These are phyloP conservation scores for Chymomyza procnemis DNA, from an alignment of 2,888 invertebrate species.

Conservation along the genomic window DNA sequence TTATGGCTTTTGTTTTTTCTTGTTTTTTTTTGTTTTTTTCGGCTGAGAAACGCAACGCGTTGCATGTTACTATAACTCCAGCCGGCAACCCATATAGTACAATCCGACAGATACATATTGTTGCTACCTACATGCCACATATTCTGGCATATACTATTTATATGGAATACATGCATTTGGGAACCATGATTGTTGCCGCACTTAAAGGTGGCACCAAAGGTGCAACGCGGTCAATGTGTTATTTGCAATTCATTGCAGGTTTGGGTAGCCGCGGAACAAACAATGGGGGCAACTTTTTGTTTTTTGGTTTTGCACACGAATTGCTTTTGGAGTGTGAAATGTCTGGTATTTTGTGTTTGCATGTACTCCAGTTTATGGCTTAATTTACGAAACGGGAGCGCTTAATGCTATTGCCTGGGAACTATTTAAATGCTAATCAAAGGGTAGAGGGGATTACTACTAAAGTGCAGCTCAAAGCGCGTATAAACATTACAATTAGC, in stretches of 20 bases:
- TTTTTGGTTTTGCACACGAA: background rate
- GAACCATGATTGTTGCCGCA: background rate
- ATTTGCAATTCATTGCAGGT: constrained; percentile 66
- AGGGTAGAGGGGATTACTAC: constrained; percentile 22
- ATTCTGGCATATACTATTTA: constrained; percentile 53
- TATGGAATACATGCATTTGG: background rate
- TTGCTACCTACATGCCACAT: constrained; percentile 31
- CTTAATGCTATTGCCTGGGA: constrained; percentile 29
- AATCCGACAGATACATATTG: constrained; percentile 12
- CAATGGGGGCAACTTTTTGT: background rate
- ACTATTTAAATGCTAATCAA: constrained; percentile 71
- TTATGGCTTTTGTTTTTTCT: background rate
- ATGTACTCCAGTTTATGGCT: constrained; percentile 31
- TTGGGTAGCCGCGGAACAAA: background rate
- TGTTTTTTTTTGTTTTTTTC: constrained; percentile 39
- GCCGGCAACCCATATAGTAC: background rate
- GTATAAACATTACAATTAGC: constrained; percentile 27
- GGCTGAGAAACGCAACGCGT: constrained; percentile 67
- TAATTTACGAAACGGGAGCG: constrained; percentile 44
- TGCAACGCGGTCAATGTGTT: constrained; percentile 71
- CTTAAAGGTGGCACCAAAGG: constrained; percentile 49
- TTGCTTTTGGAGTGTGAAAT: background rate
- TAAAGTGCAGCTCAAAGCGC: constrained; percentile 14
- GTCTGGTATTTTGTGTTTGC: background rate
- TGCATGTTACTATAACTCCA: constrained; percentile 56